A percentile compares a stretch with the other conserved stretches of the same genome.
These are phyloP conservation scores for Busseola fusca DNA, from an alignment of 2,888 invertebrate species.

Conservation along the genomic window DNA sequence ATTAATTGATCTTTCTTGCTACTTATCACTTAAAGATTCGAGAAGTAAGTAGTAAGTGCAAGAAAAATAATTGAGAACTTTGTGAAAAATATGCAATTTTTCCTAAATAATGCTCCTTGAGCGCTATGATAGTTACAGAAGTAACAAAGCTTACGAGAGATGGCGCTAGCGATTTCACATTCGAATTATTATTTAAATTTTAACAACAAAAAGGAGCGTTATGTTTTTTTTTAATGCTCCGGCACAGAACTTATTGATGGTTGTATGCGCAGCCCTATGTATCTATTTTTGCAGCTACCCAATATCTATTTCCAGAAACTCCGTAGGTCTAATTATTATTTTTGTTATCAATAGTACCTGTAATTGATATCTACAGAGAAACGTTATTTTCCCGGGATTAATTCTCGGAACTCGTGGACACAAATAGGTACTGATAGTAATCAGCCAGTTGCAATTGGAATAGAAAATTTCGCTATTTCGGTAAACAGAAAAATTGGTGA, in stretches of 20 bases:
- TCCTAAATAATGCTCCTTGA: background rate
- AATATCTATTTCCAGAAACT: slow-evolving; percentile 22
- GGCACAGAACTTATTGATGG: background rate
- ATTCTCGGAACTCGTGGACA: slow-evolving; percentile 30
- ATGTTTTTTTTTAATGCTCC: background rate
- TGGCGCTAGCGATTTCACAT: slow-evolving; percentile 36
- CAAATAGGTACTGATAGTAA: slow-evolving; percentile 6
- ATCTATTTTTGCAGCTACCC: background rate
- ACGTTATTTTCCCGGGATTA: slow-evolving; percentile 36
- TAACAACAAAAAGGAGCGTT: background rate
- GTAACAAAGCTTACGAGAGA: slow-evolving; percentile 27
- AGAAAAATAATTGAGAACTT: too few relatives aligned
- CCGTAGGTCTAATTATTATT: slow-evolving; percentile 8
- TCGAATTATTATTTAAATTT: background rate
- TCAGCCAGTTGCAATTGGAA: slow-evolving; percentile 10
- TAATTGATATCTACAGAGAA: slow-evolving; percentile 25
- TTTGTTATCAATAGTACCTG: slow-evolving; percentile 6
- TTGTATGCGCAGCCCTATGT: background rate
- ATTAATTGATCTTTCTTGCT: background rate
- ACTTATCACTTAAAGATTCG: background rate
- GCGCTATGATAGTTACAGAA: background rate
- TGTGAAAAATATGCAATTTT: background rate
- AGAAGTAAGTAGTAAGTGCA: too few relatives aligned
- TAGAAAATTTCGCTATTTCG: slow-evolving; percentile 8
- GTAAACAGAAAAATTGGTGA: slow-evolving; percentile 10